A percentile compares a stretch with the other conserved stretches of the same genome.
phyloP scores from a whole-genome alignment of 1,140 invertebrate genomes.

The Episyrphus balteatus region DNA sequence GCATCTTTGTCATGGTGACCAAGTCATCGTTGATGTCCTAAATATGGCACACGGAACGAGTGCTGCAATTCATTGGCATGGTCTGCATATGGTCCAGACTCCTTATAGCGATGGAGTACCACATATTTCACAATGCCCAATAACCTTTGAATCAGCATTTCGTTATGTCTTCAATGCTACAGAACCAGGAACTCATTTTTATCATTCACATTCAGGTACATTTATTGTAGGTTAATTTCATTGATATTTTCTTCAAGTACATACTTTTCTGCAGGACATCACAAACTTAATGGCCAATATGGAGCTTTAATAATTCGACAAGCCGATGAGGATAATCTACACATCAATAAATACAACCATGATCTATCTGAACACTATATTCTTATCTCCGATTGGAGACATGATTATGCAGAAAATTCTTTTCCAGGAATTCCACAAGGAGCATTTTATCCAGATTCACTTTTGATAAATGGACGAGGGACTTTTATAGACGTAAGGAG shows the following conservation, averaged over 20 bases:
- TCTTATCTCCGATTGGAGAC: conserved; percentile 9
- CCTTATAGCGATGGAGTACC: conserved; percentile 49
- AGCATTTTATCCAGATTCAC: too few relatives aligned
- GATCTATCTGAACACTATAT: conserved; percentile 10
- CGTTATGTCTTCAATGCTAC: conserved; percentile 37
- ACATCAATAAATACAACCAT: conserved; percentile 10
- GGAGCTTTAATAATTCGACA: conserved; percentile 29
- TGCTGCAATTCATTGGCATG: conserved; percentile 38
- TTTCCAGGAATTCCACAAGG: conserved; percentile 1
- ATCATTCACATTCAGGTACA: conserved; percentile 48
- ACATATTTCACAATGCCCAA: conserved; percentile 52
- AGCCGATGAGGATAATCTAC: conserved; percentile 10
- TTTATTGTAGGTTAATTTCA: conserved; percentile 1
- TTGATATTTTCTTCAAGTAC: neutral
- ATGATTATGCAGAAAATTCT: conserved; percentile 8
- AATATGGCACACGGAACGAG: conserved; percentile 38
- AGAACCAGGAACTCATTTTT: conserved; percentile 45
- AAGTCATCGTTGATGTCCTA: conserved; percentile 39
- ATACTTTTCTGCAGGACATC: conserved; percentile 16
- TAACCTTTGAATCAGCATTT: conserved; percentile 39
- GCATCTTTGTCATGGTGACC: conserved; percentile 42
- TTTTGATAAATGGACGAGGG: too few relatives aligned
- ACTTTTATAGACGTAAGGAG: too few relatives aligned
- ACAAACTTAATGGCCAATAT: conserved; percentile 33
- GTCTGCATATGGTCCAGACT: conserved; percentile 29